Conservation (phyloP, 2,888 invertebrate genomes). For the Dromius quadrimaculatus region DNA sequence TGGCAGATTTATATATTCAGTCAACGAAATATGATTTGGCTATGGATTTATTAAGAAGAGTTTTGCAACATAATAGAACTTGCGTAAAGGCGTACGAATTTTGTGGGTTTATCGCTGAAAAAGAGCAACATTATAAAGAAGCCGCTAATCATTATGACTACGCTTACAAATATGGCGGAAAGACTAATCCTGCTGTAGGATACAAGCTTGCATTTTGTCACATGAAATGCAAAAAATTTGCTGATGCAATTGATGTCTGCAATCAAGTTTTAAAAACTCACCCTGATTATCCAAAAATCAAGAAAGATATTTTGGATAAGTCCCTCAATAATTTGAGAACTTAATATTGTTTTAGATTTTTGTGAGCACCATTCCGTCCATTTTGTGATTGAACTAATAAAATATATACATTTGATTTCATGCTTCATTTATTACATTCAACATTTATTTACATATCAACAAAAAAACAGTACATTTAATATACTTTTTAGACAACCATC, state of each 20-base stretch:
- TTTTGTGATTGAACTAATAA: slow-evolving; percentile 12
- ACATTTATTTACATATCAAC: slow-evolving; percentile 28
- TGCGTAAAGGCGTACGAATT: slow-evolving; percentile 93
- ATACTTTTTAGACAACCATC: no score
- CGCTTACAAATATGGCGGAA: slow-evolving; percentile 89
- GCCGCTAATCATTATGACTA: slow-evolving; percentile 85
- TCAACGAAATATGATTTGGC: slow-evolving; percentile 89
- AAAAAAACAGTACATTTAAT: no score
- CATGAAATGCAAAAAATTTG: slow-evolving; percentile 88
- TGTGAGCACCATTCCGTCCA: slow-evolving; percentile 41
- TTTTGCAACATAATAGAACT: slow-evolving; percentile 86
- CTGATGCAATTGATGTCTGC: slow-evolving; percentile 93
- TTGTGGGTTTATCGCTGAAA: slow-evolving; percentile 87
- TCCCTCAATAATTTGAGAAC: slow-evolving; percentile 81
- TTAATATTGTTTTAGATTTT: slow-evolving; percentile 61
- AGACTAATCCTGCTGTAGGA: slow-evolving; percentile 86
- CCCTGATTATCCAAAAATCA: slow-evolving; percentile 91
- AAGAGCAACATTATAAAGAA: slow-evolving; percentile 89
- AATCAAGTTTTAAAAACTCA: slow-evolving; percentile 84
- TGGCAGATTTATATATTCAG: slow-evolving; percentile 91
- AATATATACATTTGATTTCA: not conserved
- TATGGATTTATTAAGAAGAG: slow-evolving; percentile 81
- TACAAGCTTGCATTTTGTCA: slow-evolving; percentile 93
- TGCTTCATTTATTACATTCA: slow-evolving; percentile 20
- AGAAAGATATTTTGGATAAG: slow-evolving; percentile 94